Evolutionary conservation across 2,113 vertebrate species (phyloP), one percentile per base, ranked within the genome.

Genomic region (Lepus europaeus): DNA sequence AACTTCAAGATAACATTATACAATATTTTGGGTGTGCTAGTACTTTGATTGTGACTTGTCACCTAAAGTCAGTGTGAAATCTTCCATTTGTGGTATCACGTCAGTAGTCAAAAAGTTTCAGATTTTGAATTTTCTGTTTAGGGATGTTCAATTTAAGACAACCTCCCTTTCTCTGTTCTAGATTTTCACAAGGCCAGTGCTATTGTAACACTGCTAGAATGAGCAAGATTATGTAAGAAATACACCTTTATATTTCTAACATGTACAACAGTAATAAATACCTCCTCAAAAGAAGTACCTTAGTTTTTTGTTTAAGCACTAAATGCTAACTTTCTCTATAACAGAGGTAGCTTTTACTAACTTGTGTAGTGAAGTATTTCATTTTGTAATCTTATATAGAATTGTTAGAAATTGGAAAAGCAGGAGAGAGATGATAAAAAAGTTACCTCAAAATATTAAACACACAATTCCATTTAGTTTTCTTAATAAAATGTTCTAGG

Each of bases 381-480:
- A 83, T 51, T 88, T 89, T 77, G 36, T 9, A 89, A 25, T 64
- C 27, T 86, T 78, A 78, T 2, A 59, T 5, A 83, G 68, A 27
- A 79, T 31, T 69, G 49, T 0, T 64, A 39, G 29, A 77, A 86
- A 93, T 19, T 63, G 39, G 31, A 29, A 70, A 93, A 80, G 61
- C 20, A 49, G 70, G 53, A 89, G 9, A 91, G 51, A 86, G 36
- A 91, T 79, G 31, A 86, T 33, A 77, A 84, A 79, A 91, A 56
- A 45, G 45, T 13, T 81, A 49, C 49, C 94, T 82, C n/a, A 76
- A 79, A 93, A 59, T 83, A 95, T 56, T 82, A 89, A 82, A 51
- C 9, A 53, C 76, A 86, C 10, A 68, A 49, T 36, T 73, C 27
- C 20, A 39, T 36, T 89, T 69, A 68, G 59, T 94, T 89, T 87